phyloP scores from a whole-genome alignment of 2,797 vertebrate genomes.

The Sebastes ruberrimus region DNA sequence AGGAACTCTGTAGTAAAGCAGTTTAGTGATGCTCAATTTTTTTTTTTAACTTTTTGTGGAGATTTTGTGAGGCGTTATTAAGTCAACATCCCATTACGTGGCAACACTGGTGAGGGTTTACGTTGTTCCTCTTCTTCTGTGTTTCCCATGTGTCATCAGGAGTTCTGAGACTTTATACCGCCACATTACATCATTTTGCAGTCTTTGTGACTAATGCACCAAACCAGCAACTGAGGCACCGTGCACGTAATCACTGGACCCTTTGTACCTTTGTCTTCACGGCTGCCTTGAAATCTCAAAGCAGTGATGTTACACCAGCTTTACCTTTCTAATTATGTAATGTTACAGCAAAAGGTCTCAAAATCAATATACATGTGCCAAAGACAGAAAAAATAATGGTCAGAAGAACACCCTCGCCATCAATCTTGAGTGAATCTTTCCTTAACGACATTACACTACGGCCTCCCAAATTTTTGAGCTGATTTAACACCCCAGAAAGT shows the following conservation, averaged over 20 bases:
- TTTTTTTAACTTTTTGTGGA: not conserved
- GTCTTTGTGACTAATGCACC: slow-evolving; percentile 50
- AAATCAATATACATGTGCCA: not conserved
- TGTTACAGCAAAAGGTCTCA: not conserved
- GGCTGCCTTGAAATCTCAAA: slow-evolving; percentile 30
- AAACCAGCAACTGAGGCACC: slow-evolving; percentile 32
- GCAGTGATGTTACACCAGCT: not conserved
- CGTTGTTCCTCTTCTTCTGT: not conserved
- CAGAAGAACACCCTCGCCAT: not conserved
- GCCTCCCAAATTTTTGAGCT: not conserved
- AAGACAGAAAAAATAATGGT: not conserved
- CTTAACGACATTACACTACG: not conserved
- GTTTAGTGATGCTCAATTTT: not conserved
- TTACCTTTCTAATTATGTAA: slow-evolving; percentile 6
- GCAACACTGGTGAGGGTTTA: not conserved
- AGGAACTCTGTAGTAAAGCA: not conserved
- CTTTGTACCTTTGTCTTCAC: slow-evolving; percentile 47
- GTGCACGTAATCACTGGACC: slow-evolving; percentile 25
- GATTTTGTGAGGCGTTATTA: not conserved
- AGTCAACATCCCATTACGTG: not conserved
- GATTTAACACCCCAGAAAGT: not conserved
- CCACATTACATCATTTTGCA: slow-evolving; percentile 46
- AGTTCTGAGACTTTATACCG: slow-evolving; percentile 7
- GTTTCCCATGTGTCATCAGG: not conserved
- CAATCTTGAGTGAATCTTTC: not conserved